A percentile compares a stretch with the other conserved stretches of the same genome.
These are phyloP conservation scores for Gephyroberyx darwinii DNA, from an alignment of 2,797 vertebrate species.

Conservation along the genomic window DNA sequence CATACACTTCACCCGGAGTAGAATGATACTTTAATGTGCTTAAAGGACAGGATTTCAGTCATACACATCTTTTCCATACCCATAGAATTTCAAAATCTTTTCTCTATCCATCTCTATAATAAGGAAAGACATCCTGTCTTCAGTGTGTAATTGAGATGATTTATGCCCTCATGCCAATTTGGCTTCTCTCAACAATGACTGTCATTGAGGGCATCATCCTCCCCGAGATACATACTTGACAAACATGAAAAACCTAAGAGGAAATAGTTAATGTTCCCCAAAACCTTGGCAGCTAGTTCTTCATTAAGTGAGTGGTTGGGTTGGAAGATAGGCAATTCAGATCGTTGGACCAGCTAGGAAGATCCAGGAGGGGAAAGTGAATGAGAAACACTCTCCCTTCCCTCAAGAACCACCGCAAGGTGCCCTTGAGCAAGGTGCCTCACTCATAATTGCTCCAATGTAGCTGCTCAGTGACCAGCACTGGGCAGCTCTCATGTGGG, in stretches of 20 bases:
- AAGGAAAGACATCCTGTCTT: slow-evolving; percentile 77
- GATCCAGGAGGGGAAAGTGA: slow-evolving; percentile 2
- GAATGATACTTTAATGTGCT: not conserved
- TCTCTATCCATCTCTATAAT: slow-evolving; percentile 74
- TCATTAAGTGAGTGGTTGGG: not conserved
- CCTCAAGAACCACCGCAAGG: not conserved
- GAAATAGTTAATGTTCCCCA: slow-evolving; percentile 30
- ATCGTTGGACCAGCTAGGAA: not conserved
- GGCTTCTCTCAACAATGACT: slow-evolving; percentile 65
- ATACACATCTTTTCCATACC: slow-evolving; percentile 49
- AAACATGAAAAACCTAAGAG: slow-evolving; percentile 49
- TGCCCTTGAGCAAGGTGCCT: no score
- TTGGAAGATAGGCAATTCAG: no score
- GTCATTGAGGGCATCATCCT: slow-evolving; percentile 56
- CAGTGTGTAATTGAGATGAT: slow-evolving; percentile 75
- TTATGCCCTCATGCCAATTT: slow-evolving; percentile 74
- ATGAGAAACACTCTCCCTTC: not conserved
- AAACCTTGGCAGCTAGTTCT: slow-evolving; percentile 8
- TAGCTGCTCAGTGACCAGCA: slow-evolving; percentile 15
- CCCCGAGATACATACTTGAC: slow-evolving; percentile 40
- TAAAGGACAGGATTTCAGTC: slow-evolving; percentile 11
- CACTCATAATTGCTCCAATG: not conserved
- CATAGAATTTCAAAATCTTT: slow-evolving; percentile 68
- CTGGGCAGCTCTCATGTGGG: not conserved
- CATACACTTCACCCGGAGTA: not conserved